Percentiles rank a stretch among this genome's conserved stretches.
Conservation (phyloP, 2,888 invertebrate species). For the Mimas tiliae region DNA sequence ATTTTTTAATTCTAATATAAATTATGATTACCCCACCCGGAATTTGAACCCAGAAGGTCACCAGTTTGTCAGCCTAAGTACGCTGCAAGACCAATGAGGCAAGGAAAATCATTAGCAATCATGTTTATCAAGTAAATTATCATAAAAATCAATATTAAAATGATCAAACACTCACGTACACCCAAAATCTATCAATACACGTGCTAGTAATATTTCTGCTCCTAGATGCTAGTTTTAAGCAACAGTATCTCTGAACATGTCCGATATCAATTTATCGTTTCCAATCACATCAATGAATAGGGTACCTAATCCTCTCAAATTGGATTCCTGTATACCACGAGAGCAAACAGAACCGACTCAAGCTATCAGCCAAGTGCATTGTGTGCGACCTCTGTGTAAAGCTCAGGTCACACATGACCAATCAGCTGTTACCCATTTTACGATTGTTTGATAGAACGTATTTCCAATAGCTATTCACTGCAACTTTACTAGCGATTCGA, state of each 20-base stretch:
- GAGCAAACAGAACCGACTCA: constrained; percentile 52
- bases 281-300: constrained; percentile 61
- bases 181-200: background rate
- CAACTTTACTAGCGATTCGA: background rate
- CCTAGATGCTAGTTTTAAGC: background rate
- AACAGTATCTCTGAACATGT: constrained; percentile 14
- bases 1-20: too few species aligned
- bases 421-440: constrained; percentile 20
- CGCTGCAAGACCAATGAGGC: too few species aligned
- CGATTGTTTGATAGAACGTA: constrained; percentile 16
- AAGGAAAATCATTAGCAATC: too few species aligned
- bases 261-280: constrained; percentile 42
- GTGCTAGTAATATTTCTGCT: background rate
- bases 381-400: constrained; percentile 33
- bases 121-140: background rate
- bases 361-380: constrained; percentile 44
- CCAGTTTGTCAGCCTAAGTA: too few species aligned
- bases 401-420: constrained; percentile 25
- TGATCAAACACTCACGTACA: background rate
- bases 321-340: constrained; percentile 60
- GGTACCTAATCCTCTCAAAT: constrained; percentile 56
- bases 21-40: too few species aligned
- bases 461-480: background rate
- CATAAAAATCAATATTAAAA: background rate
- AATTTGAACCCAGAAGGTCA: too few species aligned